Evolutionary conservation across 2,888 invertebrate genomes (phyloP), one percentile per base, ranked within the genome.

Genomic region (Polymixis lichenea): DNA sequence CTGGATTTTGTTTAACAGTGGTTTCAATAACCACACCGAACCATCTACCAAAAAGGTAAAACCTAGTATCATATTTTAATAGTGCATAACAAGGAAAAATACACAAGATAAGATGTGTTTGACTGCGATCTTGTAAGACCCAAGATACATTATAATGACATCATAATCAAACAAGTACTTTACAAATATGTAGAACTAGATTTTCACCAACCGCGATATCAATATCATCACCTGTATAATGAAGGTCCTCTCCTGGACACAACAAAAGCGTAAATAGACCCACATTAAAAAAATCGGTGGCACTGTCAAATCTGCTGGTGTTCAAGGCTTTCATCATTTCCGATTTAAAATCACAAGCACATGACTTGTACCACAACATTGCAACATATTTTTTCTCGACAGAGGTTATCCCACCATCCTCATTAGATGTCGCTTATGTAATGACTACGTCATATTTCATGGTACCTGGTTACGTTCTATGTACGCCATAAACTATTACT

Each of bases 381-480:
- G 32, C 79, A 64, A 77, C 78, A 88, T 61, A 51, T 32, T 88
- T 85, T 87, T 84, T 81, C 86, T 84, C 83, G 25, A 32, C 80
- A 25, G 61, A 74, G 79, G 56, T 86, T 68, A 85, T 88, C 87
- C 80, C 83, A 80, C 87, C 65, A 75, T 69, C 32, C 73, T 84
- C 87, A 84, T 87, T 87, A 87, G 75, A 13, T 78, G 55, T 72
- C 38, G 75, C 67, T 87, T 88, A 88, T 64, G 60, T 85, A 88
- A 87, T 67, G 58, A n/a, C 65, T 62, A 60, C 68, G 72, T 82
- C 77, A 85, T 70, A 66, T 86, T 77, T 76, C 80, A 87, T 80
- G 80, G 77, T 86, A 86, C 72, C 55, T 74, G 78, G 82, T 88
- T 88, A 87, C 83, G 85, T 87, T 55, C 53, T 51, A 62, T 69